Evolutionary conservation across 2,113 vertebrate species (phyloP), one percentile per base, ranked within the genome.

Genomic region (Tachuris rubrigastra): DNA sequence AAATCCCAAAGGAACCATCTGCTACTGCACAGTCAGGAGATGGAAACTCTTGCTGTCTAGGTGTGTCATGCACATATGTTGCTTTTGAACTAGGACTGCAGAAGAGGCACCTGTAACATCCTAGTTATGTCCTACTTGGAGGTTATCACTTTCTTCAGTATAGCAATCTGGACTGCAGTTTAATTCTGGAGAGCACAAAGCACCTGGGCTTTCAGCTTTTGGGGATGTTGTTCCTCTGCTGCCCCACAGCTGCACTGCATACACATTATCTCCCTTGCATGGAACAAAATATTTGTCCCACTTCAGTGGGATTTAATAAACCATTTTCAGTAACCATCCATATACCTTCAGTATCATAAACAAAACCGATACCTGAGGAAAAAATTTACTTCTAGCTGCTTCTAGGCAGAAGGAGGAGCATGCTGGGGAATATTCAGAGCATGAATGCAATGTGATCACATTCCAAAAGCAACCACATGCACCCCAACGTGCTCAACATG

Each of bases 1-100:
- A 93, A 90, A 90, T 86, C 50, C 62, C 35, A 89, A 65, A 94
- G 56, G 24, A 60, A 35, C 33, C 72, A 55, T 62, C 49, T 66
- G 60, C n/a, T 85, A 44, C 28, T 79, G 18, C 33, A 47, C 33
- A 79, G 49, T 28, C 63, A 76, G 16, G 37, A 81, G 59, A 89
- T 12, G 20, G 68, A 77, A 73, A 42, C n/a, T 46, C 42, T 46
- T 2, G 1, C 10, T 93, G 33, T n/a, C 75, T 72, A 30, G 16
- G 4, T 63, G 75, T 39, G 22, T 63, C 39, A 39, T 55, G 53
- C 6, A n/a, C 8, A 35, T 17, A 28, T 15, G 8, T 31, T 84
- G 20, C 25, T 87, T 92, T 91, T 50, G 65, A 91, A 41, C 28
- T 22, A 33, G 55, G 37, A 58, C 8, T 89, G 30, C 37, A 90